A percentile compares a stretch with the other conserved stretches of the same genome.
Conservation (phyloP, 2,113 vertebrate species). For the Probosciger aterrimus region DNA sequence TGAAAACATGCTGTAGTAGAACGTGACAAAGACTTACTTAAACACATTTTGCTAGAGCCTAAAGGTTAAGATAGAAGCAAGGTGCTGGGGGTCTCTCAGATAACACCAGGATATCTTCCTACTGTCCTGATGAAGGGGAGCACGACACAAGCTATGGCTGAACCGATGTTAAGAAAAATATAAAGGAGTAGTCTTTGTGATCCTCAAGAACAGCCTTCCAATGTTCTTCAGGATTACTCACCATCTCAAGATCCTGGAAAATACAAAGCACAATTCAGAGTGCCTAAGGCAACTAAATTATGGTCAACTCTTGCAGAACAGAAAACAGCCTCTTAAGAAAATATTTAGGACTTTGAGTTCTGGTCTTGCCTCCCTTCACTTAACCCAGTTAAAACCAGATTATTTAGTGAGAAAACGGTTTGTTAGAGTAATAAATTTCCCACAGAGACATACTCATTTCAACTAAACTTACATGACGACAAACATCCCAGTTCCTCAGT, state of each 20-base stretch:
- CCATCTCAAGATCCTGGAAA: neutral
- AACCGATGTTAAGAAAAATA: neutral
- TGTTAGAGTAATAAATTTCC: neutral
- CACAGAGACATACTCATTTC: neutral
- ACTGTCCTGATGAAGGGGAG: neutral
- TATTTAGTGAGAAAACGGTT: neutral
- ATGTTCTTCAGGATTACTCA: neutral
- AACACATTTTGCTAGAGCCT: neutral
- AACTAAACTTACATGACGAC: neutral
- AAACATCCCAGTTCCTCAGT: neutral
- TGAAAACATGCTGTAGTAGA: constrained; percentile 50
- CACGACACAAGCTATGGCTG: neutral
- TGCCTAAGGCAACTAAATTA: neutral
- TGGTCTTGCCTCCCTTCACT: neutral
- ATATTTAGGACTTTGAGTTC: neutral
- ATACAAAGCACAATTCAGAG: neutral
- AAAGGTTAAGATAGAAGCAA: neutral
- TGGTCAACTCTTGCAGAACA: neutral
- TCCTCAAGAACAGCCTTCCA: neutral
- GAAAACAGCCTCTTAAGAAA: neutral
- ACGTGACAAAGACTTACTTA: constrained; percentile 59
- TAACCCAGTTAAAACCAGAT: neutral
- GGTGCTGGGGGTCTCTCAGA: neutral
- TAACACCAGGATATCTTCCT: neutral
- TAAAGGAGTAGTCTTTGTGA: neutral